Percentiles rank a stretch among this genome's conserved stretches.
phyloP scores from a whole-genome alignment of 1,140 invertebrate species.

The Goniozus legneri region DNA sequence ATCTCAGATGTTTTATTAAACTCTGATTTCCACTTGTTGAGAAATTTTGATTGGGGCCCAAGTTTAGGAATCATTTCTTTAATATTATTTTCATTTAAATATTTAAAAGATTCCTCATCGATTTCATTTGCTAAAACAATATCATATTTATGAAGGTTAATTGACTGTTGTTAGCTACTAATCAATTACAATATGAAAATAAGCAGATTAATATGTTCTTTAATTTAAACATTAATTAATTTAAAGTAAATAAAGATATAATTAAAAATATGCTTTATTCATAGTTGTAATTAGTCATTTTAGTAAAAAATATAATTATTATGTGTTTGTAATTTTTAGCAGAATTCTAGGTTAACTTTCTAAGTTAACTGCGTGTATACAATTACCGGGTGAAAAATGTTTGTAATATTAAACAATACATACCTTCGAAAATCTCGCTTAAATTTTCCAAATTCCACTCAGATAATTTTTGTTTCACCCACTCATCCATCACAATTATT shows the following conservation, averaged over 20 bases:
- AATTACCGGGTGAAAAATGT: too few species aligned
- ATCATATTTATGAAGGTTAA: too few species aligned
- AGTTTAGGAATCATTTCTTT: background rate
- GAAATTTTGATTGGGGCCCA: background rate
- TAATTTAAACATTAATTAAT: background rate
- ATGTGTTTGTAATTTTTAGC: too few species aligned
- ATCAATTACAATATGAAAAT: too few species aligned
- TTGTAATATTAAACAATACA: background rate
- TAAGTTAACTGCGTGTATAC: background rate
- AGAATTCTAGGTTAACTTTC: background rate
- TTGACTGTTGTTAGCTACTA: too few species aligned
- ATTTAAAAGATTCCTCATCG: background rate
- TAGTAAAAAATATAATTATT: too few species aligned
- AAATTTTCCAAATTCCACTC: background rate
- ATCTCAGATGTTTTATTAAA: background rate
- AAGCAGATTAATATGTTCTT: too few species aligned
- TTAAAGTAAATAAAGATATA: background rate
- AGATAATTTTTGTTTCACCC: background rate
- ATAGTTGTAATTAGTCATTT: too few species aligned
- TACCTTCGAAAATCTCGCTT: background rate
- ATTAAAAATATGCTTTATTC: too few species aligned
- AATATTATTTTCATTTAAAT: background rate
- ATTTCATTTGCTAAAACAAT: background rate
- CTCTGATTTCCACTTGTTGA: background rate
- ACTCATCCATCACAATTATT: background rate